Conservation (phyloP, 2,888 invertebrate genomes). For the Diaphora mendica region DNA sequence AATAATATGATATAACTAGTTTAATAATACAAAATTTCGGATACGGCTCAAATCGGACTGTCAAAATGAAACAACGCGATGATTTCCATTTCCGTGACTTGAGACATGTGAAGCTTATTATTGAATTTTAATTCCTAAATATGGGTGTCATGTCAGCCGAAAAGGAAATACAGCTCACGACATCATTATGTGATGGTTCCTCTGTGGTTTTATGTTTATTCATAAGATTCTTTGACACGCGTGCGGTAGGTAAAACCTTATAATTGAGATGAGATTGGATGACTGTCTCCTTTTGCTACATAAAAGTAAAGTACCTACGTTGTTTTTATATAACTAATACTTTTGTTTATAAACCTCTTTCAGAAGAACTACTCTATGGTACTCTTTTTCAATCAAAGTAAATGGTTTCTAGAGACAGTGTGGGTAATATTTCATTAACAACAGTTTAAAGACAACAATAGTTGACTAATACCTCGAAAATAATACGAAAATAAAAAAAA, state of each 20-base stretch:
- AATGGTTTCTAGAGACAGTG: too few species aligned
- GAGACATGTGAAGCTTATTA: constrained; percentile 26
- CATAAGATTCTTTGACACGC: constrained; percentile 43
- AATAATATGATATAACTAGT: neutral
- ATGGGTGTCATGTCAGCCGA: constrained; percentile 30
- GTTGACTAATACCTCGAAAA: neutral
- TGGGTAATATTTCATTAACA: neutral
- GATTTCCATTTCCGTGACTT: constrained; percentile 33
- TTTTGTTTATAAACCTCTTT: neutral
- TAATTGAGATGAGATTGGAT: constrained; percentile 36
- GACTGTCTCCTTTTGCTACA: constrained; percentile 29
- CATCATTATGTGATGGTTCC: constrained; percentile 38
- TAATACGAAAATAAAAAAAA: neutral
- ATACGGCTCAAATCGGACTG: constrained; percentile 8
- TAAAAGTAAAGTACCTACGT: neutral
- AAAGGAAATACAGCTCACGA: constrained; percentile 45
- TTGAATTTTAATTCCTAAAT: constrained; percentile 37
- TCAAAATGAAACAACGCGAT: constrained; percentile 35
- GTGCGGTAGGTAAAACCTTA: constrained; percentile 49
- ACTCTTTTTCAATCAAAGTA: neutral
- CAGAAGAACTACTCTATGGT: neutral
- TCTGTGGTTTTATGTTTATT: constrained; percentile 43
- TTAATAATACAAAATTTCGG: neutral
- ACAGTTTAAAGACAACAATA: neutral
- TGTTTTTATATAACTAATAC: constrained; percentile 2